A percentile compares a stretch with the other conserved stretches of the same genome.
phyloP scores from a whole-genome alignment of 2,888 invertebrate genomes.

The Syrista parreyssii region DNA sequence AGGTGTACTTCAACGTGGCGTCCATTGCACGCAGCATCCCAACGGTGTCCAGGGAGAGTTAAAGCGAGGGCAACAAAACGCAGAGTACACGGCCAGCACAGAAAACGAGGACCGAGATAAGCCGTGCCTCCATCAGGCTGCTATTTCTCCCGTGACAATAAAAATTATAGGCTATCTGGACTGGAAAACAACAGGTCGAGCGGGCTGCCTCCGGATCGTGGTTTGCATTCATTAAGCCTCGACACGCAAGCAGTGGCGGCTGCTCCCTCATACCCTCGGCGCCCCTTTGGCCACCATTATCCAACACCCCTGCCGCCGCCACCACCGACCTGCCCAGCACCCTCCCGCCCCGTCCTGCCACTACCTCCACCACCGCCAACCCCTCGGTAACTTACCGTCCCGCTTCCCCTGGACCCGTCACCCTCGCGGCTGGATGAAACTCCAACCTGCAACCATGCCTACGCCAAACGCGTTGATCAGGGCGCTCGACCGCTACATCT shows the following conservation, averaged over 20 bases:
- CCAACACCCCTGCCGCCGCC: slow-evolving; percentile 28
- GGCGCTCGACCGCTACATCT: slow-evolving; percentile 25
- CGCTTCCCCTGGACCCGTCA: slow-evolving; percentile 34
- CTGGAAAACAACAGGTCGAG: slow-evolving; percentile 72
- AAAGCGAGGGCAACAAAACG: slow-evolving; percentile 60
- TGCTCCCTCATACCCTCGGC: slow-evolving; percentile 28
- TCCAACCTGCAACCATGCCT: slow-evolving; percentile 5
- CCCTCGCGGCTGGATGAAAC: background rate
- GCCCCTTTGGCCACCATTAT: slow-evolving; percentile 19
- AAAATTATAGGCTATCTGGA: slow-evolving; percentile 73
- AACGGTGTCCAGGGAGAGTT: slow-evolving; percentile 22
- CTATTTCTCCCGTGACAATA: slow-evolving; percentile 72
- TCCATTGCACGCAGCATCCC: background rate
- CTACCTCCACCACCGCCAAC: slow-evolving; percentile 25
- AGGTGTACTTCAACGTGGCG: background rate
- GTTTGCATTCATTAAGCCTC: slow-evolving; percentile 72
- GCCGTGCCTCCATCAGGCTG: slow-evolving; percentile 68
- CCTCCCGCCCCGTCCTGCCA: slow-evolving; percentile 22
- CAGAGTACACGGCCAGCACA: slow-evolving; percentile 55
- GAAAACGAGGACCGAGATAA: slow-evolving; percentile 63
- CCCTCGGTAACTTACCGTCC: slow-evolving; percentile 30
- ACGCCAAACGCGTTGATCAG: slow-evolving; percentile 9
- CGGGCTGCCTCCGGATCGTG: slow-evolving; percentile 68
- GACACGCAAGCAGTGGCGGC: slow-evolving; percentile 67
- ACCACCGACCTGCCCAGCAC: slow-evolving; percentile 30